Evolutionary conservation across 2,113 vertebrate genomes (phyloP).

Genomic region (Progne subis): DNA sequence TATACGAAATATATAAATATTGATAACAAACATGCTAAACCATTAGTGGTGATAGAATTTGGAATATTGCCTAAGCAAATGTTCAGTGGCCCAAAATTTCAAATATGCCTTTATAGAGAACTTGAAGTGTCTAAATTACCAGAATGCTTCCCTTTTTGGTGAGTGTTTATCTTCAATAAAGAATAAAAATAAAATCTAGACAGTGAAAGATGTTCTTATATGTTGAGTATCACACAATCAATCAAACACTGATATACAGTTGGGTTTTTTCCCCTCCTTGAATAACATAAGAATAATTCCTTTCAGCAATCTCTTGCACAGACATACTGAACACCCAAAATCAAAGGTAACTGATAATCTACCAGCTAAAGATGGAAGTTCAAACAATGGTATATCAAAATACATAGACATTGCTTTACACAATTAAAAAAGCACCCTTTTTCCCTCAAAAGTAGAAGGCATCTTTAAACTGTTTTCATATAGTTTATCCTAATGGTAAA

Average conservation of each 20-base stretch:
- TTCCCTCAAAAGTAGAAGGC: constrained; percentile 78
- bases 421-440: constrained; percentile 80
- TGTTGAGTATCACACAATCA: constrained; percentile 83
- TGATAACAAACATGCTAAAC: constrained; percentile 48
- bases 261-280: constrained; percentile 38
- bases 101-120: constrained; percentile 38
- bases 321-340: constrained; percentile 65
- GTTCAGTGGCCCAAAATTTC: constrained; percentile 52
- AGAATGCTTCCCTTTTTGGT: constrained; percentile 70
- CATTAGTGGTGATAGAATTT: constrained; percentile 44
- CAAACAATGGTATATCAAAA: constrained; percentile 92
- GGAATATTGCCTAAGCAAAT: constrained; percentile 57
- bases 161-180: constrained; percentile 85
- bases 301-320: constrained; percentile 71
- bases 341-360: constrained; percentile 70
- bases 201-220: constrained; percentile 72
- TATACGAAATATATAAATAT: constrained; percentile 45
- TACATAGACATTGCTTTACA: constrained; percentile 73
- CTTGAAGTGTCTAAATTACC: constrained; percentile 32
- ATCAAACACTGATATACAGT: constrained; percentile 76
- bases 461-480: constrained; percentile 72
- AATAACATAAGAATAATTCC: constrained; percentile 72
- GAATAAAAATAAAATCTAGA: constrained; percentile 77
- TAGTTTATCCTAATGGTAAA: constrained; percentile 75
- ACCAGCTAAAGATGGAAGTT: constrained; percentile 86